phyloP scores from a whole-genome alignment of 2,797 vertebrate genomes.

The Lithobates pipiens region DNA sequence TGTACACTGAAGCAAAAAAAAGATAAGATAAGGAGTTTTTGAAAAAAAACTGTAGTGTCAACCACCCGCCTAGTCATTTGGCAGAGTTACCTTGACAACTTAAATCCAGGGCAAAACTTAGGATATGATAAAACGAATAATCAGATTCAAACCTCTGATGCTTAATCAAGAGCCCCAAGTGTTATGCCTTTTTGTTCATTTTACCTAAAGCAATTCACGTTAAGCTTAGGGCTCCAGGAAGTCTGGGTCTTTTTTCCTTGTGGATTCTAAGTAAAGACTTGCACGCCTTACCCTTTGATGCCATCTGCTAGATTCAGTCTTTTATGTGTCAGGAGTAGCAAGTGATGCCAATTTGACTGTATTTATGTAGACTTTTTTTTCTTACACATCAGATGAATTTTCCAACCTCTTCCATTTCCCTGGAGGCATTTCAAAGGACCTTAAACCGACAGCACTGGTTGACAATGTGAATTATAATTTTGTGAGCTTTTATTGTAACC shows the following conservation, averaged over 20 bases:
- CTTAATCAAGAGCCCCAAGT: conserved; percentile 44
- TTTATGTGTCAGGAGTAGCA: conserved; percentile 44
- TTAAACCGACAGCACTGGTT: background rate
- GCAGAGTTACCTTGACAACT: background rate
- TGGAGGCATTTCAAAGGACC: background rate
- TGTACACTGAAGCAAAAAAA: background rate
- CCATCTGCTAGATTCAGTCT: conserved; percentile 50
- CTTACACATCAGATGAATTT: conserved; percentile 5
- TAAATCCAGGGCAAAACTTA: conserved; percentile 10
- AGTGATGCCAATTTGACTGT: conserved; percentile 40
- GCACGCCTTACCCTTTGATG: conserved; percentile 37
- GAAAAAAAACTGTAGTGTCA: conserved; percentile 15
- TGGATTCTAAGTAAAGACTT: conserved; percentile 36
- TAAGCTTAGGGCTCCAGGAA: conserved; percentile 57
- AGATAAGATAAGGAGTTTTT: conserved; percentile 2
- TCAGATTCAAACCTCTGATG: conserved; percentile 40
- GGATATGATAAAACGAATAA: conserved; percentile 24
- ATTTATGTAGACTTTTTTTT: conserved; percentile 15
- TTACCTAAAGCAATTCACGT: conserved; percentile 49
- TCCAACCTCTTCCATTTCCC: conserved; percentile 1
- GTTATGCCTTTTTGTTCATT: conserved; percentile 34
- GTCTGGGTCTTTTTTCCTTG: conserved; percentile 52
- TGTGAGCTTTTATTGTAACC: background rate
- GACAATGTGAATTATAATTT: background rate
- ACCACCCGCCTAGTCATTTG: conserved; percentile 36